Percentiles rank a stretch among this genome's conserved stretches.
phyloP scores from a whole-genome alignment of 2,113 vertebrate genomes.

The Amphilophus citrinellus region DNA sequence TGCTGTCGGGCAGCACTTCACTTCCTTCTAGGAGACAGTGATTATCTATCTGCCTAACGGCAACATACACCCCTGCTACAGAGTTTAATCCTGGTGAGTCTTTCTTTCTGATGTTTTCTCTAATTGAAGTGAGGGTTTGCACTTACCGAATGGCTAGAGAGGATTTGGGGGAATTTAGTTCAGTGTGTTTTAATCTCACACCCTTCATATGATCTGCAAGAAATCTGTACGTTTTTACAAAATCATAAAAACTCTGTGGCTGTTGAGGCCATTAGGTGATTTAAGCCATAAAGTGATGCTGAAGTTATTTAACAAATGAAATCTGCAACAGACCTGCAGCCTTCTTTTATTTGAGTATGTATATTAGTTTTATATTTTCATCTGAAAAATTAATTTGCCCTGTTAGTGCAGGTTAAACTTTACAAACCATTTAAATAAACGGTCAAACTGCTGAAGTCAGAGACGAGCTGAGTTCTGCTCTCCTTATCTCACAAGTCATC shows the following conservation, averaged over 20 bases:
- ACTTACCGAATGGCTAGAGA: neutral
- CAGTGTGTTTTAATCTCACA: neutral
- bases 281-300: neutral
- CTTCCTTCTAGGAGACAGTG: constrained; percentile 52
- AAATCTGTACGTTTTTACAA: neutral
- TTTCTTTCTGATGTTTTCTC: neutral
- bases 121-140: neutral
- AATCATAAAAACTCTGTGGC: neutral
- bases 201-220: neutral
- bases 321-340: neutral
- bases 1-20: constrained; percentile 69
- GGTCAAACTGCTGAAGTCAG: constrained; percentile 1
- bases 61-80: constrained; percentile 20
- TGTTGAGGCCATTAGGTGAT: neutral
- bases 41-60: constrained; percentile 9
- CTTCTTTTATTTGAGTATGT: neutral
- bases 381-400: neutral
- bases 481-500: constrained; percentile 26
- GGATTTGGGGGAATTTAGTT: neutral
- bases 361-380: neutral
- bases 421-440: neutral
- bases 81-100: constrained; percentile 67
- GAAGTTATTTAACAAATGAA: neutral
- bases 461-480: constrained; percentile 2
- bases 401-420: neutral